Evolutionary conservation across 1,140 invertebrate genomes (phyloP), one percentile per base, ranked within the genome.

Genomic region (Aphis craccivora): DNA sequence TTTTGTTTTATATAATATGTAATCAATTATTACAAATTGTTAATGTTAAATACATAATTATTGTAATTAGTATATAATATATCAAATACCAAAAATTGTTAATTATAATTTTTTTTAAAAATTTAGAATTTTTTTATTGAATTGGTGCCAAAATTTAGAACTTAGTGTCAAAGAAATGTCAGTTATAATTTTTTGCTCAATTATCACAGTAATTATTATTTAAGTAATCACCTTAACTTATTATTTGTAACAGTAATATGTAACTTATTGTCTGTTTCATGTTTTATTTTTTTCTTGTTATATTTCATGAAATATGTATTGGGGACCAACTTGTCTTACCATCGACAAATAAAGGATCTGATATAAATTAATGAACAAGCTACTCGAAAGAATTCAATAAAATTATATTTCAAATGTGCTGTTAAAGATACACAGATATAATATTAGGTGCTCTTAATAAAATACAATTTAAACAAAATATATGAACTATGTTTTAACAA

Each of bases 181-280:
- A 93, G 91, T 86, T 93, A 53, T 86, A 84, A 84, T 93, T 93
- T 93, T 48, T 93, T 93, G 91, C 91, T 93, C 91, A 93, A 93
- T 93, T 93, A 86, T 90, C 23, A 45, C 89, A 67, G 89, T 90
- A 90, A 90, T 89, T 90, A 67, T 67, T 43, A 67, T 90, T 90
- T 90, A 60, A 55, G 35, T 90, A 40, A 14, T 37, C 37, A 90
- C 53, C 43, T 60, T 60, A n/a, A 90, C 89, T 76, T 76, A 67
- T 90, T 83, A 86, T 51, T 30, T 93, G 20, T 93, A 67, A 67
- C 60, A 67, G 60, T 67, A 30, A 60, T 60, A 30, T 3, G 55
- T 67, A 43, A 67, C 55, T 90, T 67, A 90, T 90, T 83, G 55
- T 51, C 5, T 93, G 40, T 93, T 55, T 51, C 5, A 30, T 93